Base-by-base conservation (phyloP, 2,113 vertebrate species). In the Steatornis caripensis region DNA sequence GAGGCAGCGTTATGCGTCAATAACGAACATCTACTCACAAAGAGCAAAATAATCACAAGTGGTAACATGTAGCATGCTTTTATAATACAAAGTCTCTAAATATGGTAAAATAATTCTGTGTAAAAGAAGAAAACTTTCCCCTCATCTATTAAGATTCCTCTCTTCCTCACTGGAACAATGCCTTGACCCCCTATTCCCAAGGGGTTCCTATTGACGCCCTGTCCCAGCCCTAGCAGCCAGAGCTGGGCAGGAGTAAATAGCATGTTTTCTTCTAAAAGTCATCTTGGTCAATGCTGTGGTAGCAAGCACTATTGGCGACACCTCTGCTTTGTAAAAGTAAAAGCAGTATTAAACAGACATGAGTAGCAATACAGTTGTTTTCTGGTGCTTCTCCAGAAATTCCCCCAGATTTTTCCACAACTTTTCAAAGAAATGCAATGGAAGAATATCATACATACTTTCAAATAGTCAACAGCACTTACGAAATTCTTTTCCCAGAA, bases 121-220 rank as follows among this genome's bases (percentile, higher is more conserved):
- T 75, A 57, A 57, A 79, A 69, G 12, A 89, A 80, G 12, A 69
- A 45, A 69, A 49, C 36, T 75, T 69, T 29, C 27, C 11, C 34
- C 12, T 37, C 14, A 19, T 26, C 46, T 75, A 27, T 57, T 75
- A 51, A 58, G 37, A 86, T 29, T 8, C 24, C 20, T 51, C 43
- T 45, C 70, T 57, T 70, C 49, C 34, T 34, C 30, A 46, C 15
- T 26, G 24, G n/a, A 64, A 43, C 41, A 27, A 27, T 29, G 30
- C 34, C 17, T 74, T 85, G 15, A 41, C 23, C 16, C 29, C 5
- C 16, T 61, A 3, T 51, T 70, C 62, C 24, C n/a, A 64, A 41
- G 43, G 3, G 21, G 13, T 22, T 64, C n/a, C 34, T 58, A 36
- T 12, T 1, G 1, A 48, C 0, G 3, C 26, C 27, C 46, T 15